Base-by-base conservation (phyloP, 2,888 invertebrate genomes). In the Drosophila maculinotata region DNA sequence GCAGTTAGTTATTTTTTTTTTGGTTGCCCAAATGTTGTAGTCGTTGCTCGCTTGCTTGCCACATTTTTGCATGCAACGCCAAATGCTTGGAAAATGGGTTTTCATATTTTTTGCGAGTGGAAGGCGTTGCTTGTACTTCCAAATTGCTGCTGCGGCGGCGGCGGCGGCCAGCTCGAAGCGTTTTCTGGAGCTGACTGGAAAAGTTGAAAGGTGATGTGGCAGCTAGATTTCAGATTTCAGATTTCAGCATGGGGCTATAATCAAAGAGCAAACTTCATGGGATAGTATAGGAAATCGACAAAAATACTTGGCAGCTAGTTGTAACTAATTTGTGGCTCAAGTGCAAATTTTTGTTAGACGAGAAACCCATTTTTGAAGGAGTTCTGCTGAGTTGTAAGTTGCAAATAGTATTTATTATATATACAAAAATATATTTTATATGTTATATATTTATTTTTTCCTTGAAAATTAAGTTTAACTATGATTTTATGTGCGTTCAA, bases 21-120 rank as follows among this genome's bases (percentile, higher is more conserved):
- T 12, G 51, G 58, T 9, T 66, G 77, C 69, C 74, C 74, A 75
- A 75, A 75, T 71, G 81, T 77, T 76, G 80, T 4, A 20, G 20
- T 4, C 2, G 20, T 72, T 67, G 68, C 35, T 69, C n/a, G n/a
- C 67, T 31, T 59, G 69, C 45, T 48, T 69, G 60, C 65, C 64
- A 80, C 84, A 79, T 84, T 79, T 84, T 84, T 80, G 80, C 87
- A 80, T 81, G 80, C 80, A 87, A 86, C 70, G 66, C 51, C 31
- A 56, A 56, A 38, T 30, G 79, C 63, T 42, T 53, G 65, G 57
- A 68, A 86, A 83, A 82, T 71, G 83, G 71, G 38, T 85, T 78
- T 78, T 62, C 47, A 38, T 62, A 52, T 20, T 59, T 64, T 57
- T 63, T 62, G 53, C 52, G 33, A 28, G 17, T 56, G 75, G 85